phyloP scores from a whole-genome alignment of 2,797 vertebrate genomes.

The Limosa lapponica region DNA sequence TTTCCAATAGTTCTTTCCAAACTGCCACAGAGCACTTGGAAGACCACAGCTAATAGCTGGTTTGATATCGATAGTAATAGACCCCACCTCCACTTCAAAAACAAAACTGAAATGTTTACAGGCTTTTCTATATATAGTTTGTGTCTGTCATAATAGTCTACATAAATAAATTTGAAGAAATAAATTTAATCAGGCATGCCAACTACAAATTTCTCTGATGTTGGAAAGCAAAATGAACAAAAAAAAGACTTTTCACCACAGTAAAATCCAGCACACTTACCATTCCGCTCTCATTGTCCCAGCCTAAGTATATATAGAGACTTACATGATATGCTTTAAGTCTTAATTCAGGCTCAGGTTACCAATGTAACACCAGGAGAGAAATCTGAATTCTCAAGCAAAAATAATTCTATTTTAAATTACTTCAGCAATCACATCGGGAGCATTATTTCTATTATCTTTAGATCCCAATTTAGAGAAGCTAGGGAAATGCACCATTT shows the following conservation, averaged over 20 bases:
- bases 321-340: neutral
- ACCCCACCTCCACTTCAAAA: neutral
- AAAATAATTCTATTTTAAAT: neutral
- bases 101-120: neutral
- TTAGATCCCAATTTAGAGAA: neutral
- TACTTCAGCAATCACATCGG: neutral
- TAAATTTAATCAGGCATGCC: neutral
- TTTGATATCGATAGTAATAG: neutral
- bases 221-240: neutral
- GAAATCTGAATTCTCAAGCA: neutral
- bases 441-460: neutral
- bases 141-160: neutral
- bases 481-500: neutral
- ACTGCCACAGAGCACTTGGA: neutral
- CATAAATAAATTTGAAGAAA: constrained; percentile 11
- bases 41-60: neutral
- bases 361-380: neutral
- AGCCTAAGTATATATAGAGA: neutral
- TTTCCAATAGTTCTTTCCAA: neutral
- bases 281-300: neutral
- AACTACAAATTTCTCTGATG: neutral
- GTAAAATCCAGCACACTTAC: neutral
- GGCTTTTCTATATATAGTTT: constrained; percentile 9
- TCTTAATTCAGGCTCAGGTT: neutral
- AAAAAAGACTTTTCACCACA: neutral